These are phyloP conservation scores for Aphis craccivora DNA, from an alignment of 1,140 invertebrate genomes.

Conservation along the genomic window DNA sequence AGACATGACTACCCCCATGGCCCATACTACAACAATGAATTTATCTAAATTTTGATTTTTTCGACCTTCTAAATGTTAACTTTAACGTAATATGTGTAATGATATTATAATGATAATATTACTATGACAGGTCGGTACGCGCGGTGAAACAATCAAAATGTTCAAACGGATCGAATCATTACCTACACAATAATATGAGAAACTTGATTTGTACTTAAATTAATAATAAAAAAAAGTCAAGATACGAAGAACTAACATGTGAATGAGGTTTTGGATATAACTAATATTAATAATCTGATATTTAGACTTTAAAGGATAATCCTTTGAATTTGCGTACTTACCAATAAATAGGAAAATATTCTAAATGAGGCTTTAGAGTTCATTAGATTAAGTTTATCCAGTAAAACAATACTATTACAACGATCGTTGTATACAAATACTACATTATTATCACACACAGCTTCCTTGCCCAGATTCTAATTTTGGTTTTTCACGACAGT, in stretches of 20 bases:
- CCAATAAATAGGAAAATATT: neutral
- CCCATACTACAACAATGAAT: too few species aligned
- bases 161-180: too few species aligned
- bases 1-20: too few species aligned
- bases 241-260: neutral
- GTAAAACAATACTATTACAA: neutral
- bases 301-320: neutral
- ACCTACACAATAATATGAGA: too few species aligned
- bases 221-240: neutral
- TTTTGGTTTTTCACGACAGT: neutral
- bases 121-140: too few species aligned
- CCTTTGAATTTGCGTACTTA: neutral
- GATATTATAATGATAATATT: too few species aligned
- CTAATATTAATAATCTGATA: too few species aligned
- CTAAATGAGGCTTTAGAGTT: neutral
- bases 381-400: neutral
- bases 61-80: too few species aligned
- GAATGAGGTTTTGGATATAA: neutral
- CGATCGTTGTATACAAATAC: neutral
- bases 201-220: too few species aligned
- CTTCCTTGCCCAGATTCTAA: neutral
- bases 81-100: too few species aligned
- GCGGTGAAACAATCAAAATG: too few species aligned
- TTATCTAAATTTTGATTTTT: too few species aligned
- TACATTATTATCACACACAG: neutral